Base-by-base conservation (phyloP, 2,888 invertebrate species). In the Amphiduros pacificus region DNA sequence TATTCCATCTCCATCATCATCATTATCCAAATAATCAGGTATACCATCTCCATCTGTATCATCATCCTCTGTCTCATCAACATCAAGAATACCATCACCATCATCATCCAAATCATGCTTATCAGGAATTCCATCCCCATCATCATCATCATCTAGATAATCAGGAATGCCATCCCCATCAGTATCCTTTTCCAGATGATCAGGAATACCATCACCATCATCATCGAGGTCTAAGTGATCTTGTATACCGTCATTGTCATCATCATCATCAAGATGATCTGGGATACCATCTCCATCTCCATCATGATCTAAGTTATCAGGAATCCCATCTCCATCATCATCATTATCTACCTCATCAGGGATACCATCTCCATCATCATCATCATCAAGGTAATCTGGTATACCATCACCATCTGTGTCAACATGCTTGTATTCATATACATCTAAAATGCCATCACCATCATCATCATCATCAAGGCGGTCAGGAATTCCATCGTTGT, bases 401-500 rank as follows among this genome's bases (percentile, higher is more conserved):
- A 78, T 76, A 5, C 78, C 78, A 64, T 79, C 76, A 6, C 73
- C 73, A 69, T 77, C 77, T 6, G 61, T 63, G 55, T 77, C 77
- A 32, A 5, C 54, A 28, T 67, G 63, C 31, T 61, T 53, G 5
- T 54, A 52, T 28, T 70, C 72, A 49, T 64, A 66, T 77, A 76
- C 32, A 55, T 70, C 64, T 29, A 66, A 67, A 41, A 67, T 65
- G 32, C 67, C 65, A 61, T 65, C 65, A 24, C 63, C 62, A 56
- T 69, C 69, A 48, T 52, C 55, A 50, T 69, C 69, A 32, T 64
- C 55, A 40, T 69, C 60, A 4, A 61, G 14, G 29, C 53, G 26
- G 55, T 67, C 66, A n/a, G 62, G 65, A 41, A 69, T 63, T 9
- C 64, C 68, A 63, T 69, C 70, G 53, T 63, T 74, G 65, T 78